These are phyloP conservation scores for Dermolepida albohirtum DNA, from an alignment of 2,888 invertebrate species.

Conservation along the genomic window DNA sequence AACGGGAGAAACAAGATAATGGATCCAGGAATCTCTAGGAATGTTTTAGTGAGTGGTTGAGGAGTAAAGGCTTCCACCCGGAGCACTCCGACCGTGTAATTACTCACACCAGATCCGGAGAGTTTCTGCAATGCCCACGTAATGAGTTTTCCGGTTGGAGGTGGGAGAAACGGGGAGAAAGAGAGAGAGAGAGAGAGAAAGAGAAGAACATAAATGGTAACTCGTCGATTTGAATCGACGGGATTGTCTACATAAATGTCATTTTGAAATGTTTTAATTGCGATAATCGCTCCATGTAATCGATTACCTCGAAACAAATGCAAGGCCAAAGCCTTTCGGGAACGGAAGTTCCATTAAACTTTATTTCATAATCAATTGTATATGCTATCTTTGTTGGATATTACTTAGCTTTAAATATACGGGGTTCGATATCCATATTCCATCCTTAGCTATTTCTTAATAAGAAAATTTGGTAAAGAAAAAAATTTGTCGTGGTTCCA, in stretches of 20 bases:
- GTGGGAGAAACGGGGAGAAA: neutral
- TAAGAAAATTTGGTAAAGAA: no score
- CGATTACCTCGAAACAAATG: constrained; percentile 7
- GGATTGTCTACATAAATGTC: neutral
- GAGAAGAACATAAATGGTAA: no score
- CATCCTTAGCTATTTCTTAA: no score
- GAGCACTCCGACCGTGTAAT: constrained; percentile 21
- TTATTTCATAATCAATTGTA: no score
- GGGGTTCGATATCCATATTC: no score
- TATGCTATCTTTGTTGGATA: no score
- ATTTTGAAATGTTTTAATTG: constrained; percentile 28
- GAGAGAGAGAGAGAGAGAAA: neutral
- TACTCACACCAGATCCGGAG: constrained; percentile 21
- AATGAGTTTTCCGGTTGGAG: constrained; percentile 33
- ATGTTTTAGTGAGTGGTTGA: constrained; percentile 11
- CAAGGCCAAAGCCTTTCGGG: neutral
- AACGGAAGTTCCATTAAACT: neutral
- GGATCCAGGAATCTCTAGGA: constrained; percentile 28
- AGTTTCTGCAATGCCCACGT: constrained; percentile 26
- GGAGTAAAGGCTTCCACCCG: neutral
- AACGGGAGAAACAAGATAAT: constrained; percentile 34
- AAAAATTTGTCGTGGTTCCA: no score
- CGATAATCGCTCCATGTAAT: constrained; percentile 5
- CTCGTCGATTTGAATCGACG: neutral
- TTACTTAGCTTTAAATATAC: no score